Evolutionary conservation across 37 sponge, comb jelly and placozoan species (phyloP).

Genomic region (Amphimedon queenslandica): DNA sequence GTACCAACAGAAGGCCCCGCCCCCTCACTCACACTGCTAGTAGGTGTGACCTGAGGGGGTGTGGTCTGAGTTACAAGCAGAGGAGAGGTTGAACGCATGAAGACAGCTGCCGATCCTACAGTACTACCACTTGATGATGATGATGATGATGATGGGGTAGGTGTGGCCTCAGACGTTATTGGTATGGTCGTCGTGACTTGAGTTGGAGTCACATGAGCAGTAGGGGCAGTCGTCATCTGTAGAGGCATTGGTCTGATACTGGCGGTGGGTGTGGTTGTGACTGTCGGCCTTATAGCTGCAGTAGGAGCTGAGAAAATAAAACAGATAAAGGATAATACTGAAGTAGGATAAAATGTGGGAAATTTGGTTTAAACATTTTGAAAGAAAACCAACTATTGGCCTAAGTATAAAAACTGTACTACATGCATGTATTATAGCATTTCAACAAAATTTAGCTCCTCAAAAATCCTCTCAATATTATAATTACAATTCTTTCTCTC

Average conservation of each 20-base stretch:
- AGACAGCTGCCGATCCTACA: slow-evolving; percentile 37
- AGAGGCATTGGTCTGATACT: slow-evolving; percentile 64
- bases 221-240: slow-evolving; percentile 49
- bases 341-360: too few species aligned
- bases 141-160: slow-evolving; percentile 3
- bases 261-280: slow-evolving; percentile 71
- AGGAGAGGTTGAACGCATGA: slow-evolving; percentile 42
- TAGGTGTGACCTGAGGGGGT: slow-evolving; percentile 12
- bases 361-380: too few species aligned
- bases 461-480: background rate
- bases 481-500: too few species aligned
- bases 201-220: slow-evolving; percentile 66
- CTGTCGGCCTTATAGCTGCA: slow-evolving; percentile 60
- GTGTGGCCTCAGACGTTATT: slow-evolving; percentile 16
- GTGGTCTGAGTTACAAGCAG: background rate
- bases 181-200: slow-evolving; percentile 33
- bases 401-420: too few species aligned
- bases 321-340: background rate
- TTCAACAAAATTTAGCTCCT: background rate
- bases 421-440: too few species aligned
- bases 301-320: slow-evolving; percentile 39
- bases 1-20: background rate
- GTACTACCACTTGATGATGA: background rate
- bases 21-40: slow-evolving; percentile 1
- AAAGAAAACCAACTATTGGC: too few species aligned